These are phyloP conservation scores for Andrena dorsata DNA, from an alignment of 2,888 invertebrate species.

Conservation along the genomic window DNA sequence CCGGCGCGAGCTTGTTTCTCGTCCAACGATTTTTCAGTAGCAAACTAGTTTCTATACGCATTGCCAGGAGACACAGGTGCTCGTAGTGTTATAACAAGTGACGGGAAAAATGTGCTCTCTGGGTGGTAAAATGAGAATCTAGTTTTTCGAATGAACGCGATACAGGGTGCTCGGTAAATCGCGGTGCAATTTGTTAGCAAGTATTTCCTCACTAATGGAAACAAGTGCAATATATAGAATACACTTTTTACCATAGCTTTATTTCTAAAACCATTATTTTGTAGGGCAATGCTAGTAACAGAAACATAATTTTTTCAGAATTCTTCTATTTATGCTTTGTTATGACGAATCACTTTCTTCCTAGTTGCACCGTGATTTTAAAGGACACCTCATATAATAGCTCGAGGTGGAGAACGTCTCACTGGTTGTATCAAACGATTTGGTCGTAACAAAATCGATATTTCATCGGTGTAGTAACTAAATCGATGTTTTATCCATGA, in stretches of 20 bases:
- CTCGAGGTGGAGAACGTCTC: slow-evolving; percentile 7
- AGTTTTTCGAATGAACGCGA: slow-evolving; percentile 39
- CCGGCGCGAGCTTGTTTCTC: not conserved
- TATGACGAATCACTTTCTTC: not conserved
- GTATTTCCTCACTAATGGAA: too few species aligned
- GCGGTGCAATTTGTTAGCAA: not conserved
- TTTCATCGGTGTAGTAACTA: not conserved
- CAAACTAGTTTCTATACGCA: slow-evolving; percentile 27
- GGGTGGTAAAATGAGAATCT: slow-evolving; percentile 46
- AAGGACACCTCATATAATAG: not conserved
- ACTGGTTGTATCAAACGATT: not conserved
- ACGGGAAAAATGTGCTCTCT: slow-evolving; percentile 31
- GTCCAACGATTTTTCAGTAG: slow-evolving; percentile 6
- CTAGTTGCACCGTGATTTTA: too few species aligned
- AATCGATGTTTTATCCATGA: slow-evolving; percentile 29
- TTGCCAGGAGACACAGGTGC: slow-evolving; percentile 21
- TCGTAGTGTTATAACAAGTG: slow-evolving; percentile 13
- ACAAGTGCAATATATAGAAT: too few species aligned
- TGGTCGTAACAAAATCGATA: not conserved
- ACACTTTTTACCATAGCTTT: too few species aligned
- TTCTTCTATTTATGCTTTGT: not conserved
- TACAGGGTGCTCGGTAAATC: not conserved
- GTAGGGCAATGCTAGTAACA: too few species aligned
- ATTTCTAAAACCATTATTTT: too few species aligned
- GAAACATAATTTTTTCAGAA: too few species aligned